Evolutionary conservation across 2,797 vertebrate genomes (phyloP).

Genomic region (Lacerta bilineata): DNA sequence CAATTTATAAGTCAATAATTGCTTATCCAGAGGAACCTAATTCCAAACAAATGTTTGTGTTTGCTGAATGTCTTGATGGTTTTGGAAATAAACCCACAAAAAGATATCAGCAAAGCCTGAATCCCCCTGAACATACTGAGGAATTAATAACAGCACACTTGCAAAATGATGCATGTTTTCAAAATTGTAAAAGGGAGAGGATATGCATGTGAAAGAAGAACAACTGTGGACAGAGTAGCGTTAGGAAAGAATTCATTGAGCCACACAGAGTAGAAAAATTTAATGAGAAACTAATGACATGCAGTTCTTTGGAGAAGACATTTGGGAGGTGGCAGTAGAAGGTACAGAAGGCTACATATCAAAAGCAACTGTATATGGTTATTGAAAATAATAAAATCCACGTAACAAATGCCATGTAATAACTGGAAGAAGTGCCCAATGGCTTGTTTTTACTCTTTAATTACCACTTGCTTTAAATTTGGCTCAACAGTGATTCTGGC

Average conservation of each 20-base stretch:
- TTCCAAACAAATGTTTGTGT: not conserved
- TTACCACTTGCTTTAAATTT: constrained; percentile 10
- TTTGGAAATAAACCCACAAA: not conserved
- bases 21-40: not conserved
- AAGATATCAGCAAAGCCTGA: not conserved
- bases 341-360: not conserved
- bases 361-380: not conserved
- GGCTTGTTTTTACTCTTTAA: constrained; percentile 12
- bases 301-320: not conserved
- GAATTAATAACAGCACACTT: not conserved
- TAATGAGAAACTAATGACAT: not conserved
- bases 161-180: not conserved
- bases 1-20: not conserved
- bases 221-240: no score
- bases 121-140: not conserved
- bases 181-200: not conserved
- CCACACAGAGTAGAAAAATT: not conserved
- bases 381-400: not conserved
- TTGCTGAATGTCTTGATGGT: not conserved
- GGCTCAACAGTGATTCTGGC: not conserved
- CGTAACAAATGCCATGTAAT: not conserved
- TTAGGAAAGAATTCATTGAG: not conserved
- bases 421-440: constrained; percentile 22
- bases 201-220: not conserved
- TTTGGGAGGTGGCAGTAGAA: not conserved